Conservation (phyloP, 2,888 invertebrate species). For the Apoda limacodes region DNA sequence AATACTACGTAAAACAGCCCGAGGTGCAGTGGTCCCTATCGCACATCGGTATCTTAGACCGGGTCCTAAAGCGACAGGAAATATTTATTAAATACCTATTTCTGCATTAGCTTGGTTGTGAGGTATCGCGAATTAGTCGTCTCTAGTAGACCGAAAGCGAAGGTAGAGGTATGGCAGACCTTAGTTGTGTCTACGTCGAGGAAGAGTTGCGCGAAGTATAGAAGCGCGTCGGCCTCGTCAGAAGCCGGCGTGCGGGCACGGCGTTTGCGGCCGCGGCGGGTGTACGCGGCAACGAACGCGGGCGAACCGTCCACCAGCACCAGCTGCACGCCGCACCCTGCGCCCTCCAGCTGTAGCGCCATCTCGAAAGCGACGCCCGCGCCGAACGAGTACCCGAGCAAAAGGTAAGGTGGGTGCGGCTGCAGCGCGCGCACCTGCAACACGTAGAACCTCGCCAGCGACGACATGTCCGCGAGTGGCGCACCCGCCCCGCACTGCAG, state of each 20-base stretch:
- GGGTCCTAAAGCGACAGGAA: no score
- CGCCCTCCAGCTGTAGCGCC: slow-evolving; percentile 83
- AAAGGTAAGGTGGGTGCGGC: slow-evolving; percentile 84
- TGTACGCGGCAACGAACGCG: slow-evolving; percentile 82
- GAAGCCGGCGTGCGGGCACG: slow-evolving; percentile 64
- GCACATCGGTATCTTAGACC: no score
- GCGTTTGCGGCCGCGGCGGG: slow-evolving; percentile 74
- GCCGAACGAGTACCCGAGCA: slow-evolving; percentile 97
- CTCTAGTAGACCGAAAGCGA: no score
- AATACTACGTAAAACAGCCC: no score
- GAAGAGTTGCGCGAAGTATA: slow-evolving; percentile 86
- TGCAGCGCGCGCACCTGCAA: slow-evolving; percentile 80
- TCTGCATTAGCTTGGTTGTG: no score
- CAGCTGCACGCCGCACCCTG: slow-evolving; percentile 69
- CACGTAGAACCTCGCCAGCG: slow-evolving; percentile 80
- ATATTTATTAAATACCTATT: no score
- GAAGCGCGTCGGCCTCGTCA: slow-evolving; percentile 79
- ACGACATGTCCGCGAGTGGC: slow-evolving; percentile 77
- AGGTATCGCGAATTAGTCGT: no score
- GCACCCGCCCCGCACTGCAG: slow-evolving; percentile 86
- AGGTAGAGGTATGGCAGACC: no score
- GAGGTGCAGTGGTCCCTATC: no score
- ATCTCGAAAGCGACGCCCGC: slow-evolving; percentile 96
- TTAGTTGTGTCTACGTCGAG: slow-evolving; percentile 78
- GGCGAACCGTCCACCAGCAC: slow-evolving; percentile 93